Conservation (phyloP, 2,888 invertebrate species). For the Brachycybe producta region DNA sequence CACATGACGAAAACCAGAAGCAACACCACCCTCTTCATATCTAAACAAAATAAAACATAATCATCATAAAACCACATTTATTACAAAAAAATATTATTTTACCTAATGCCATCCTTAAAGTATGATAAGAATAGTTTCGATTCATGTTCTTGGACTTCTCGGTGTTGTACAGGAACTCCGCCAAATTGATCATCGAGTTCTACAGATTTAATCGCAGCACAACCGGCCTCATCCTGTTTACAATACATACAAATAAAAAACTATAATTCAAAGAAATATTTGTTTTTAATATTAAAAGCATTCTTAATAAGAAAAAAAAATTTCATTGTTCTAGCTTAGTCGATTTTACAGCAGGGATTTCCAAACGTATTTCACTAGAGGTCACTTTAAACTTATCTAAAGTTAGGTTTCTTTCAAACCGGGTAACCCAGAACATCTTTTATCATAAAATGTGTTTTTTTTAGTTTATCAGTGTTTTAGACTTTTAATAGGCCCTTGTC, state of each 20-base stretch:
- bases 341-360: too few relatives aligned
- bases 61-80: conserved; percentile 15
- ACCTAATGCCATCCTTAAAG: conserved; percentile 41
- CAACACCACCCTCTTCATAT: conserved; percentile 69
- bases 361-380: too few relatives aligned
- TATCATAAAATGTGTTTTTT: too few relatives aligned
- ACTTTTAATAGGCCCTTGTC: too few relatives aligned
- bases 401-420: too few relatives aligned
- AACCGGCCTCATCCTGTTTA: conserved; percentile 44
- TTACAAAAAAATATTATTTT: neutral
- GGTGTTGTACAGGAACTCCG: conserved; percentile 70
- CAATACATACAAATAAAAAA: conserved; percentile 3
- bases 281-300: too few relatives aligned
- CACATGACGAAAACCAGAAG: conserved; percentile 75
- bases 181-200: conserved; percentile 71
- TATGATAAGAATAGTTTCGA: conserved; percentile 62
- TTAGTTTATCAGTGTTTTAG: too few relatives aligned
- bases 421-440: too few relatives aligned
- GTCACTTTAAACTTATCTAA: too few relatives aligned
- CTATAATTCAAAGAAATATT: neutral
- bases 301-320: too few relatives aligned
- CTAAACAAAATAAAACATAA: conserved; percentile 24
- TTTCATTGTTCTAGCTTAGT: too few relatives aligned
- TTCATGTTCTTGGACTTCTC: conserved; percentile 75
- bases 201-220: conserved; percentile 51